Evolutionary conservation across 2,113 vertebrate species (phyloP).

Genomic region (Pelvicachromis taeniatus): DNA sequence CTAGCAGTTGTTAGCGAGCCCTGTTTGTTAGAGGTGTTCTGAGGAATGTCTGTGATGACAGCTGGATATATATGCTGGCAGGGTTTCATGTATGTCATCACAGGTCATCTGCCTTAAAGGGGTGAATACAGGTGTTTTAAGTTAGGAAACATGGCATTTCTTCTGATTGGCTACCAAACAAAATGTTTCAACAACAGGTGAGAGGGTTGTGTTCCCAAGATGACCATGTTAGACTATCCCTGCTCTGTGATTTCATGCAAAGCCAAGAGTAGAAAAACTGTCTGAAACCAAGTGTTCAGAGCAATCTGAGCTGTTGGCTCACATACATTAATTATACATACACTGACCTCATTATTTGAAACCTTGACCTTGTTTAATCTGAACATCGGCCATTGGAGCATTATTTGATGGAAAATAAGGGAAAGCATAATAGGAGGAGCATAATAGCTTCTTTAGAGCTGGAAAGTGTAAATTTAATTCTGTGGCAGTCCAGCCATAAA

Average conservation of each 20-base stretch:
- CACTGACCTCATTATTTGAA: neutral
- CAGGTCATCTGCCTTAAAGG: neutral
- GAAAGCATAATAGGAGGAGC: neutral
- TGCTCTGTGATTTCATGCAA: neutral
- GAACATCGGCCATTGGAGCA: neutral
- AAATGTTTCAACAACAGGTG: neutral
- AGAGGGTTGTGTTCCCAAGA: neutral
- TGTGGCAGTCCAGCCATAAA: neutral
- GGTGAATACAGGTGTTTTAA: neutral
- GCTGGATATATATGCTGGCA: neutral
- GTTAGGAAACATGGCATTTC: neutral
- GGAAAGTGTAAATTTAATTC: neutral
- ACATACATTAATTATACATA: neutral
- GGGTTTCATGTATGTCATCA: neutral
- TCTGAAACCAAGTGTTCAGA: neutral
- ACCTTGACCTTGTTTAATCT: neutral
- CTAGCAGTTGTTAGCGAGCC: too few relatives aligned
- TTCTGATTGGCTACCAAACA: neutral
- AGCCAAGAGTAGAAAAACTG: neutral
- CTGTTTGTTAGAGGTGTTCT: neutral
- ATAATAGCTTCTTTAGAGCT: neutral
- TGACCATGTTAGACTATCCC: neutral
- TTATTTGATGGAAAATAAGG: neutral
- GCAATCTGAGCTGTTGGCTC: neutral
- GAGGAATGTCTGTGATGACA: neutral